phyloP scores from a whole-genome alignment of 2,888 invertebrate genomes.

The Hecatera dysodea region DNA sequence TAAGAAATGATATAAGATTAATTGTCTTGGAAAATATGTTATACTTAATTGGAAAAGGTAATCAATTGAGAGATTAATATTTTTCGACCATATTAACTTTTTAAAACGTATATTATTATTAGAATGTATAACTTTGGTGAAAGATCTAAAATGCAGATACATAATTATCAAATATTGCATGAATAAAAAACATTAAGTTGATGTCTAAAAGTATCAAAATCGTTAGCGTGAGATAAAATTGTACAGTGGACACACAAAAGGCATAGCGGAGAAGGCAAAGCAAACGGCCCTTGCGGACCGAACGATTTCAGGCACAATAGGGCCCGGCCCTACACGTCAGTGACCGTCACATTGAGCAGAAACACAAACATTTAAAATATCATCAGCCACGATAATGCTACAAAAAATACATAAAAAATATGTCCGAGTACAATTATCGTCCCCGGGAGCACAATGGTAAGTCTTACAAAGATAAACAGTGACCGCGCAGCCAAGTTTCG shows the following conservation, averaged over 20 bases:
- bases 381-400: constrained; percentile 82
- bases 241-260: constrained; percentile 73
- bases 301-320: constrained; percentile 82
- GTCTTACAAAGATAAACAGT: constrained; percentile 85
- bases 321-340: constrained; percentile 83
- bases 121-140: not conserved
- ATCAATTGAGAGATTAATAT: constrained; percentile 2
- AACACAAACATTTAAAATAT: constrained; percentile 89
- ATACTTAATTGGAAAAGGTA: constrained; percentile 23
- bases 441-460: constrained; percentile 82
- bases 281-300: constrained; percentile 79
- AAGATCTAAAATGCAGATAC: not conserved
- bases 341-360: constrained; percentile 87
- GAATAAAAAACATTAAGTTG: constrained; percentile 1
- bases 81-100: not conserved
- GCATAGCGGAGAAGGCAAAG: constrained; percentile 76
- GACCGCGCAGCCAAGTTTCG: constrained; percentile 72
- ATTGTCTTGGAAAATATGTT: constrained; percentile 9
- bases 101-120: not conserved
- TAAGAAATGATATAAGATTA: constrained; percentile 5
- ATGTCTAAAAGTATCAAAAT: constrained; percentile 75
- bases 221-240: constrained; percentile 38
- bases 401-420: constrained; percentile 70
- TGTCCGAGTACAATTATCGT: constrained; percentile 81
- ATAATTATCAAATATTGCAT: not conserved